A percentile compares a stretch with the other conserved stretches of the same genome.
Evolutionary conservation across 2,888 invertebrate genomes (phyloP).

Genomic region (Hyalella azteca): DNA sequence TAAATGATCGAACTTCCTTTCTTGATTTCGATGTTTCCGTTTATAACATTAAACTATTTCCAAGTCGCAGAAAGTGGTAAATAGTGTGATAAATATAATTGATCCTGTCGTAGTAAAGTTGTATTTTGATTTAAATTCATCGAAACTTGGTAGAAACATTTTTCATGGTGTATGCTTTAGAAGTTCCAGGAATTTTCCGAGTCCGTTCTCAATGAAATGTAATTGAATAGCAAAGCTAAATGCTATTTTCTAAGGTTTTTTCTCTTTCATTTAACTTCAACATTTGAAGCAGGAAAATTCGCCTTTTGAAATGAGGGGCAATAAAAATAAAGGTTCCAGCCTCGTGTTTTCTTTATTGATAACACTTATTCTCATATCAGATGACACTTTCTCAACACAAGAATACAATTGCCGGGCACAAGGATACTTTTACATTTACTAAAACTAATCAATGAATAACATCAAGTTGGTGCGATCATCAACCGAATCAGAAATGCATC

Average conservation of each 20-base stretch:
- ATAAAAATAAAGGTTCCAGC: background rate
- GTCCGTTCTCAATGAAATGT: too few relatives aligned
- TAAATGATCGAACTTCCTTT: too few relatives aligned
- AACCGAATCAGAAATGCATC: background rate
- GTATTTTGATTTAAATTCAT: too few relatives aligned
- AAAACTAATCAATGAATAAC: constrained; percentile 6
- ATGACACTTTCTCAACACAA: constrained; percentile 10
- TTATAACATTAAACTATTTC: too few relatives aligned
- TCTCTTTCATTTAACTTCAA: background rate
- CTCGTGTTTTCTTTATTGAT: constrained; percentile 22
- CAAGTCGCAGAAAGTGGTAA: too few relatives aligned
- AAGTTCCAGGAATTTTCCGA: too few relatives aligned
- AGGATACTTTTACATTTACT: constrained; percentile 6
- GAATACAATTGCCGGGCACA: constrained; percentile 19
- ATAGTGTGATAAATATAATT: too few relatives aligned
- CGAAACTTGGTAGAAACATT: too few relatives aligned
- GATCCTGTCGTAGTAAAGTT: too few relatives aligned
- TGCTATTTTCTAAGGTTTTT: background rate
- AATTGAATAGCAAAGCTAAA: too few relatives aligned
- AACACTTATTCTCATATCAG: constrained; percentile 19
- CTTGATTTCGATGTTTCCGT: too few relatives aligned
- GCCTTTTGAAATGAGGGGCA: background rate
- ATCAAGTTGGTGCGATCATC: constrained; percentile 15
- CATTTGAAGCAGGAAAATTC: background rate
- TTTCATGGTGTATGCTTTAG: too few relatives aligned